These are phyloP conservation scores for Zhengitettix transpicula DNA, from an alignment of 2,888 invertebrate genomes.

Conservation along the genomic window DNA sequence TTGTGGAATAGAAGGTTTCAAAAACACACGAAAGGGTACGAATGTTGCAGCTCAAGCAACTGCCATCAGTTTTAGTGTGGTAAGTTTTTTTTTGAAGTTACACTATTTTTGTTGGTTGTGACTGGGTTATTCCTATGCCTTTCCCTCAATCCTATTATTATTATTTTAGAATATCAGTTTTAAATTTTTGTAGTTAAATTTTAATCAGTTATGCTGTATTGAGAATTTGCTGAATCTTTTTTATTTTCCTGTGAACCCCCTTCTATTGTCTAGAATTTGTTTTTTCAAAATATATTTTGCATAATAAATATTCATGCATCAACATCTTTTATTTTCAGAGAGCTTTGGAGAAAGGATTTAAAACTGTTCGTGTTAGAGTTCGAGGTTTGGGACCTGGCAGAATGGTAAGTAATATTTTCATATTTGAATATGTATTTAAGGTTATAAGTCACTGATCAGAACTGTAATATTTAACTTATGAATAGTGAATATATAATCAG, in stretches of 20 bases:
- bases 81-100: constrained; percentile 22
- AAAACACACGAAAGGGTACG: constrained; percentile 87
- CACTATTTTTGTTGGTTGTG: too few relatives aligned
- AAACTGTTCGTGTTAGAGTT: constrained; percentile 58
- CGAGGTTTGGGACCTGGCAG: constrained; percentile 79
- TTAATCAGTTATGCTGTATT: too few relatives aligned
- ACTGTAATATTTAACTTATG: too few relatives aligned
- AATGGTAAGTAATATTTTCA: constrained; percentile 43
- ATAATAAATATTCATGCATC: not conserved
- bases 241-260: too few relatives aligned
- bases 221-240: too few relatives aligned
- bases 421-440: not conserved
- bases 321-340: constrained; percentile 34
- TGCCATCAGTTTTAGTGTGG: constrained; percentile 60
- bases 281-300: constrained; percentile 5
- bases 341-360: constrained; percentile 53
- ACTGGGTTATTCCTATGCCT: not conserved
- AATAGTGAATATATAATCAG: too few relatives aligned
- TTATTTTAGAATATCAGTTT: not conserved
- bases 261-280: too few relatives aligned
- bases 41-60: constrained; percentile 94
- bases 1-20: constrained; percentile 86
- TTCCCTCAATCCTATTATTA: not conserved
- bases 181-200: not conserved
- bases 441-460: too few relatives aligned